These are phyloP conservation scores for Merluccius polli DNA, from an alignment of 2,797 vertebrate genomes.

Conservation along the genomic window DNA sequence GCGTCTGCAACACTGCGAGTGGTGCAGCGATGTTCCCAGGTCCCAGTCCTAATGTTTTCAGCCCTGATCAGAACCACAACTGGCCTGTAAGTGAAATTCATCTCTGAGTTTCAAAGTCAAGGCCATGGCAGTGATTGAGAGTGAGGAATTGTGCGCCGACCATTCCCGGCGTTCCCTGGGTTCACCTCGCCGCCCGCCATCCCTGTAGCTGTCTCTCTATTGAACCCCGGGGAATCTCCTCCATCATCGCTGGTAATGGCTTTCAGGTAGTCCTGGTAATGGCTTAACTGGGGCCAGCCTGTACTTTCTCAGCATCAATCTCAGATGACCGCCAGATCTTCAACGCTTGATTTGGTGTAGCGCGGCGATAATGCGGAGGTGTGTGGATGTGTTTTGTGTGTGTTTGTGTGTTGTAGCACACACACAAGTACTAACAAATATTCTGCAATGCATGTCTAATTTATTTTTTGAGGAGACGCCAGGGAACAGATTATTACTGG, in stretches of 20 bases:
- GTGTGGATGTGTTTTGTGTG: background rate
- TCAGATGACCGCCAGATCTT: conserved; percentile 36
- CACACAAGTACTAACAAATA: background rate
- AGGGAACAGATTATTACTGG: background rate
- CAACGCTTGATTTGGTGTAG: conserved; percentile 10
- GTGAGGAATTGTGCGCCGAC: conserved; percentile 51
- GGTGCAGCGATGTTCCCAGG: background rate
- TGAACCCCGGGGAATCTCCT: conserved; percentile 54
- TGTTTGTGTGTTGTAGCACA: background rate
- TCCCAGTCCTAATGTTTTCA: background rate
- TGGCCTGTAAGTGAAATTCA: conserved; percentile 51
- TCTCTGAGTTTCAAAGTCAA: conserved; percentile 44
- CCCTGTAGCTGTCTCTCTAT: conserved; percentile 60
- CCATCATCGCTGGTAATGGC: conserved; percentile 61
- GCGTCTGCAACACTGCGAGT: too few species aligned
- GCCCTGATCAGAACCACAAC: conserved; percentile 46
- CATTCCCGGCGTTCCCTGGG: conserved; percentile 49
- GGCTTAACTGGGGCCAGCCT: conserved; percentile 42
- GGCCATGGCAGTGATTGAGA: conserved; percentile 44
- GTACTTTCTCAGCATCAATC: conserved; percentile 29
- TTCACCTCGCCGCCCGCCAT: conserved; percentile 61
- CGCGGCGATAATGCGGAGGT: background rate
- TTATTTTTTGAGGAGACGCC: background rate
- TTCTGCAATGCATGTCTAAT: conserved; percentile 31
- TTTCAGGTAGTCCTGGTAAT: conserved; percentile 61